Percentiles rank a stretch among this genome's conserved stretches.
Conservation (phyloP, 2,113 vertebrate species). For the Anolis sagrei region DNA sequence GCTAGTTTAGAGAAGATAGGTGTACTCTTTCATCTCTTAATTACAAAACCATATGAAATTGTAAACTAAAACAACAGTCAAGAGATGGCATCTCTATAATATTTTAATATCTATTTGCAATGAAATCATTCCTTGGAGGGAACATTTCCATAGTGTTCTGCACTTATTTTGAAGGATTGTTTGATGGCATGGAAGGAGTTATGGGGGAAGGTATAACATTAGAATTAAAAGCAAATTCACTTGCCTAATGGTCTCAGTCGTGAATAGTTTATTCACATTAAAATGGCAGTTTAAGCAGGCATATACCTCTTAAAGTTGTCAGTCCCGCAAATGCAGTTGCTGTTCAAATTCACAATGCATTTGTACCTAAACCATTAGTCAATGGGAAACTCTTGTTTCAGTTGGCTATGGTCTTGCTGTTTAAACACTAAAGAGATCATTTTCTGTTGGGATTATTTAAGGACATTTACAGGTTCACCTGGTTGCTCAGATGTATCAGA, state of each 20-base stretch:
- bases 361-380: constrained; percentile 14
- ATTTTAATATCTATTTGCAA: constrained; percentile 51
- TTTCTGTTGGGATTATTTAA: rapidly evolving
- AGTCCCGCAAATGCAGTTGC: background rate
- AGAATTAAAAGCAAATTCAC: constrained; percentile 14
- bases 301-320: background rate
- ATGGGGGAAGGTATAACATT: background rate
- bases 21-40: background rate
- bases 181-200: background rate
- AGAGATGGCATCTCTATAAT: constrained; percentile 49
- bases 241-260: background rate
- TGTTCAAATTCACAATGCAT: background rate
- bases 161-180: constrained; percentile 34
- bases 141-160: constrained; percentile 43
- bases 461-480: background rate
- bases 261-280: background rate
- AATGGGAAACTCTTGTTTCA: background rate
- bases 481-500: constrained; percentile 24
- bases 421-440: constrained; percentile 42
- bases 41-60: constrained; percentile 13
- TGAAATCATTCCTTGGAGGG: constrained; percentile 53
- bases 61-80: constrained; percentile 47
- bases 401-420: background rate
- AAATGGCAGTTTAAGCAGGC: background rate
- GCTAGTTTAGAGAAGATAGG: background rate